A percentile compares a stretch with the other conserved stretches of the same genome.
These are phyloP conservation scores for Theretra japonica DNA, from an alignment of 2,888 invertebrate species.

Conservation along the genomic window DNA sequence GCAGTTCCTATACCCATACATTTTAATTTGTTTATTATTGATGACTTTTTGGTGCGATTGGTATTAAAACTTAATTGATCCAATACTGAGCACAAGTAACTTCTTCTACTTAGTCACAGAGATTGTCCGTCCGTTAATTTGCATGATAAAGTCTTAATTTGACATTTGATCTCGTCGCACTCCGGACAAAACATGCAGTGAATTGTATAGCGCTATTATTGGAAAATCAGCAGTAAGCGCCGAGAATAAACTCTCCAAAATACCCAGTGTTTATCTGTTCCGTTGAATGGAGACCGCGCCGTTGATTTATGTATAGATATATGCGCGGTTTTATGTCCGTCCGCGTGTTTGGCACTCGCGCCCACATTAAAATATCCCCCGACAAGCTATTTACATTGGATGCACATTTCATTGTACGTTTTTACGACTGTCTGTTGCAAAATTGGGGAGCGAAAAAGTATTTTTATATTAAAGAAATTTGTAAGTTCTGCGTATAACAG, in stretches of 20 bases:
- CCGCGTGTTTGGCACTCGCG: slow-evolving; percentile 33
- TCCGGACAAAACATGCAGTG: slow-evolving; percentile 8
- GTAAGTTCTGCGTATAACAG: not conserved
- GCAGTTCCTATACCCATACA: no score
- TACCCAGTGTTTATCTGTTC: slow-evolving; percentile 52
- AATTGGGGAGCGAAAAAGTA: not conserved
- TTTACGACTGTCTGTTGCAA: not conserved
- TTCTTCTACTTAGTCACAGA: no score
- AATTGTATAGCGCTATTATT: slow-evolving; percentile 34
- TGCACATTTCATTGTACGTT: slow-evolving; percentile 38
- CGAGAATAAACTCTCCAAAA: slow-evolving; percentile 55
- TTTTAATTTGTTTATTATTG: no score
- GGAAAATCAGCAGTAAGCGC: slow-evolving; percentile 43
- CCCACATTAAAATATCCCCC: slow-evolving; percentile 24
- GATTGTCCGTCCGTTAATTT: not conserved
- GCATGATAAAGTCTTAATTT: not conserved
- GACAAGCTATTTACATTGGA: slow-evolving; percentile 39
- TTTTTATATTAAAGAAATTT: not conserved
- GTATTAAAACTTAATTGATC: no score
- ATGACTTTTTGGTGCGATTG: no score
- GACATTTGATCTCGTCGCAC: slow-evolving; percentile 21
- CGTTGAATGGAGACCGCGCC: slow-evolving; percentile 48
- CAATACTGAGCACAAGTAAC: no score
- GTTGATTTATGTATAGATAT: slow-evolving; percentile 49
- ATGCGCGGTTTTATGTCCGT: slow-evolving; percentile 43